Percentiles rank a stretch among this genome's conserved stretches.
These are phyloP conservation scores for Maniola hyperantus DNA, from an alignment of 2,888 invertebrate species.

Conservation along the genomic window DNA sequence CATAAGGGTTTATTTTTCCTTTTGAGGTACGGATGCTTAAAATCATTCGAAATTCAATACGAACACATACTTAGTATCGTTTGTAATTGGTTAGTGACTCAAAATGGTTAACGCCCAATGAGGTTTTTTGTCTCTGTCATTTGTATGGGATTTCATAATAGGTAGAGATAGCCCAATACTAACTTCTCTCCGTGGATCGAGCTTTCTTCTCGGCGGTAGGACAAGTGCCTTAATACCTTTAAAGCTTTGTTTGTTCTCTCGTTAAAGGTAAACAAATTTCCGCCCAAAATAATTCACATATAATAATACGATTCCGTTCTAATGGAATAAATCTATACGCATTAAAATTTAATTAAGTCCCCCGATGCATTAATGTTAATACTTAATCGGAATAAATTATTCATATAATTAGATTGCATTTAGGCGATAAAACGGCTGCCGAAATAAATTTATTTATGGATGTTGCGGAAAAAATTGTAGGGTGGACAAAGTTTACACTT, in stretches of 20 bases:
- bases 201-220: no score
- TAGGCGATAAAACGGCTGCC: conserved; percentile 35
- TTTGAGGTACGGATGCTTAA: no score
- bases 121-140: no score
- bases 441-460: conserved; percentile 38
- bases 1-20: no score
- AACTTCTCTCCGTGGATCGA: no score
- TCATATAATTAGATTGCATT: conserved; percentile 39
- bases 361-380: conserved; percentile 37
- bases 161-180: no score
- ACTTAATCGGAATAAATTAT: conserved; percentile 37
- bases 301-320: conserved; percentile 27
- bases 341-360: conserved; percentile 39
- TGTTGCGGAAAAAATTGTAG: background rate
- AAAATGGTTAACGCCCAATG: no score
- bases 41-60: no score
- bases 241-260: conserved; percentile 3
- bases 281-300: conserved; percentile 2
- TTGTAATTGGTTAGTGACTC: no score
- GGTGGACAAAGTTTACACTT: background rate
- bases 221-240: background rate
- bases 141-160: no score
- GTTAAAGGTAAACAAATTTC: conserved; percentile 13
- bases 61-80: no score
- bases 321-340: conserved; percentile 47